Evolutionary conservation across 1,140 invertebrate genomes (phyloP).

Genomic region (Cepaea nemoralis): DNA sequence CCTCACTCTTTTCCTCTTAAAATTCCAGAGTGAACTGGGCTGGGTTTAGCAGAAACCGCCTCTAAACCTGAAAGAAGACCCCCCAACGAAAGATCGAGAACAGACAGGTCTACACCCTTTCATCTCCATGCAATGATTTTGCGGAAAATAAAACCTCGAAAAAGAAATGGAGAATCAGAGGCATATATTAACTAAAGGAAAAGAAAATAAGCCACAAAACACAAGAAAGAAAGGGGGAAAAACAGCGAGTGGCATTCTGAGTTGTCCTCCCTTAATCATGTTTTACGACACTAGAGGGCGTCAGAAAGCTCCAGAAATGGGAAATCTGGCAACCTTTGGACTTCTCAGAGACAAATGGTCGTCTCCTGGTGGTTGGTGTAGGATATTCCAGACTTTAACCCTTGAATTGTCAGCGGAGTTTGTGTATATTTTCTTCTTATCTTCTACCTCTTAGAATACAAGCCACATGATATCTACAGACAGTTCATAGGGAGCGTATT

Average conservation of each 20-base stretch:
- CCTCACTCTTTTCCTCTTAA: no score
- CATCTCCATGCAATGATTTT: not conserved
- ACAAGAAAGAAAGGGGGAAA: no score
- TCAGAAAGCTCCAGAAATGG: slow-evolving; percentile 1
- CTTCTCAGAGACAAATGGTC: not conserved
- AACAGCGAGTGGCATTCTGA: not conserved
- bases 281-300: slow-evolving; percentile 22
- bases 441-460: no score
- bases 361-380: no score
- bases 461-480: no score
- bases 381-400: no score
- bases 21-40: not conserved
- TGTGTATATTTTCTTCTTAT: no score
- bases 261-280: slow-evolving; percentile 20
- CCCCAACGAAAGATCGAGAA: not conserved
- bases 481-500: no score
- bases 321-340: not conserved
- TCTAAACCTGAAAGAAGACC: not conserved
- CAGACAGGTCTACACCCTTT: not conserved
- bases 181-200: not conserved
- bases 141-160: not conserved
- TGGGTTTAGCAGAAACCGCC: not conserved
- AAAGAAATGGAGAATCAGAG: not conserved
- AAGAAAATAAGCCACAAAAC: not conserved
- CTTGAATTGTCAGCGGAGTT: no score